These are phyloP conservation scores for Myrmecophaga tridactyla DNA, from an alignment of 2,113 vertebrate genomes.

Conservation along the genomic window DNA sequence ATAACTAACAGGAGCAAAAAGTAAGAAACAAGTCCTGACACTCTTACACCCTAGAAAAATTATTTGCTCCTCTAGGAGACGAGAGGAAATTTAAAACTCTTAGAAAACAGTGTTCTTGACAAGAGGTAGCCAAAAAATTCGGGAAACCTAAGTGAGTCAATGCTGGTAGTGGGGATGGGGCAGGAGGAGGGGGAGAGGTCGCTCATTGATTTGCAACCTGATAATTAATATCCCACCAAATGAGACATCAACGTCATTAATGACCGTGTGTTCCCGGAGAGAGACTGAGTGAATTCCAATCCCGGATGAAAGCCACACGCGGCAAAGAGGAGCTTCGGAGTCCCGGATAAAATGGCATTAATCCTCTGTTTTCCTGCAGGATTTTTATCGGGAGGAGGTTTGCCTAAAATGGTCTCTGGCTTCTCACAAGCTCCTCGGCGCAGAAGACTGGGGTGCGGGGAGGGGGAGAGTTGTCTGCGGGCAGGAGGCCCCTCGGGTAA, in stretches of 20 bases:
- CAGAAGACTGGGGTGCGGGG: no score
- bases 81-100: conserved; percentile 20
- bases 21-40: neutral
- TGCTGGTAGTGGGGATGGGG: conserved; percentile 46
- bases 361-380: conserved; percentile 11
- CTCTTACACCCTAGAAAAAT: neutral
- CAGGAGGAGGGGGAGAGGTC: conserved; percentile 59
- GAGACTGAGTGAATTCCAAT: conserved; percentile 69
- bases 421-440: neutral
- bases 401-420: neutral
- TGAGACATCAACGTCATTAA: conserved; percentile 68
- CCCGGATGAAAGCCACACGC: conserved; percentile 50
- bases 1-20: neutral
- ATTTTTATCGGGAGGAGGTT: neutral
- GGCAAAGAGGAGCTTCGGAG: conserved; percentile 53
- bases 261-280: conserved; percentile 60
- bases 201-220: conserved; percentile 67
- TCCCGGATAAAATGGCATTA: neutral
- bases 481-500: neutral
- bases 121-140: conserved; percentile 37
- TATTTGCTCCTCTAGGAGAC: conserved; percentile 27
- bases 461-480: neutral
- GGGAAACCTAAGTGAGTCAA: conserved; percentile 52
- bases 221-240: conserved; percentile 81
- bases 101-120: neutral